Evolutionary conservation across 1,140 invertebrate species (phyloP).

Genomic region (Zaprionus camerounensis): DNA sequence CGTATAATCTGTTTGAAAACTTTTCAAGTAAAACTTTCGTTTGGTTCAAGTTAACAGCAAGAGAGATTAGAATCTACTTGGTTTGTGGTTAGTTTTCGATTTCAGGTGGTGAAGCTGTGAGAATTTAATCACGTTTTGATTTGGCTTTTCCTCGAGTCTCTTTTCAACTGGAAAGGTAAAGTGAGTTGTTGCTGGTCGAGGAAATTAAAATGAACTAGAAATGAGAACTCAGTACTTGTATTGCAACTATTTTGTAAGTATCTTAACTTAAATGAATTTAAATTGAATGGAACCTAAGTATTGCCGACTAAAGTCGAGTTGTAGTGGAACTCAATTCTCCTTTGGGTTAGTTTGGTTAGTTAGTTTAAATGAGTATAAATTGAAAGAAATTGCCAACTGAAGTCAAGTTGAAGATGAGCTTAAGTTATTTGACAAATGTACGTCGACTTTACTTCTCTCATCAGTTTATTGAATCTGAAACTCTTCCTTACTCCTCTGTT

Average conservation of each 20-base stretch:
- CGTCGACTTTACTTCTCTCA: too few species aligned
- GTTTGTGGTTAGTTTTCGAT: conserved; percentile 3
- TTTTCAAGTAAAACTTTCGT: not conserved
- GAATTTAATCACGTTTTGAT: conserved; percentile 2
- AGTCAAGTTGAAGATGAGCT: too few species aligned
- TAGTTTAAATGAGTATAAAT: too few species aligned
- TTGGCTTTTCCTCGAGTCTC: not conserved
- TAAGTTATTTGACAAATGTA: too few species aligned
- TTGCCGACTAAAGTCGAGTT: not conserved
- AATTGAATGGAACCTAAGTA: not conserved
- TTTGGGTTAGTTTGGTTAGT: too few species aligned
- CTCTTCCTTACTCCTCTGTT: too few species aligned
- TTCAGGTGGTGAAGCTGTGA: not conserved
- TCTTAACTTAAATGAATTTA: not conserved
- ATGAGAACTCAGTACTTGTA: not conserved
- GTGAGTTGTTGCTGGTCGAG: not conserved
- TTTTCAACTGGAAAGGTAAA: not conserved
- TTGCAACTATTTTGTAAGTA: not conserved
- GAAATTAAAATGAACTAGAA: not conserved
- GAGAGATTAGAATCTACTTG: not conserved
- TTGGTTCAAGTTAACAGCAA: not conserved
- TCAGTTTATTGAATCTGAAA: too few species aligned
- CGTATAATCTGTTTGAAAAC: conserved; percentile 5
- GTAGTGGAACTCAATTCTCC: too few species aligned
- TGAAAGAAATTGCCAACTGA: too few species aligned